phyloP scores from a whole-genome alignment of 2,888 invertebrate species.

The Yponomeuta malinellus region DNA sequence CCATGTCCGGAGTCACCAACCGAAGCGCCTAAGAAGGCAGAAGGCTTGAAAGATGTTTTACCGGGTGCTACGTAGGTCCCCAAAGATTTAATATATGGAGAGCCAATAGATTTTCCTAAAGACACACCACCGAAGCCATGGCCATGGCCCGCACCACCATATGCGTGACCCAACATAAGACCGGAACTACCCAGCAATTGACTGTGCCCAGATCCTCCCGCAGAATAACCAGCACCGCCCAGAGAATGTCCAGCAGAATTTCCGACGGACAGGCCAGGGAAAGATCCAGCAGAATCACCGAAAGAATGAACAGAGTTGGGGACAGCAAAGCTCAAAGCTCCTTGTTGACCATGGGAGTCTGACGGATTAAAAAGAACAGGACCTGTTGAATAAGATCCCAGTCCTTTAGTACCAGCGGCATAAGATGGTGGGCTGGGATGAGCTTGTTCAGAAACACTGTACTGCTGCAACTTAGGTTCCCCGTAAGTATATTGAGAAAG shows the following conservation, averaged over 20 bases:
- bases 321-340: constrained; percentile 35
- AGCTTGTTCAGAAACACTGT: constrained; percentile 42
- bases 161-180: constrained; percentile 15
- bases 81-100: constrained; percentile 40
- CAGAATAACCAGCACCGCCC: constrained; percentile 13
- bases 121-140: constrained; percentile 20
- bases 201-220: constrained; percentile 18
- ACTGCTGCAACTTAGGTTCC: constrained; percentile 49
- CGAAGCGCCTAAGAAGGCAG: constrained; percentile 60
- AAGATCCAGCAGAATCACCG: constrained; percentile 26
- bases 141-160: constrained; percentile 13
- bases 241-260: constrained; percentile 24
- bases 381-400: constrained; percentile 62
- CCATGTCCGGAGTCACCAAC: constrained; percentile 49
- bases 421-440: constrained; percentile 49
- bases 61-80: constrained; percentile 45
- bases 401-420: constrained; percentile 58
- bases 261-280: constrained; percentile 25
- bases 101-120: constrained; percentile 19
- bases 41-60: constrained; percentile 63
- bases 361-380: constrained; percentile 59
- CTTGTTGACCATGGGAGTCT: constrained; percentile 33
- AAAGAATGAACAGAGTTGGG: constrained; percentile 39
- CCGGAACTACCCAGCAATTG: constrained; percentile 16
- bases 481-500: constrained; percentile 48